These are phyloP conservation scores for Neofelis nebulosa DNA, from an alignment of 2,113 vertebrate genomes.

Conservation along the genomic window DNA sequence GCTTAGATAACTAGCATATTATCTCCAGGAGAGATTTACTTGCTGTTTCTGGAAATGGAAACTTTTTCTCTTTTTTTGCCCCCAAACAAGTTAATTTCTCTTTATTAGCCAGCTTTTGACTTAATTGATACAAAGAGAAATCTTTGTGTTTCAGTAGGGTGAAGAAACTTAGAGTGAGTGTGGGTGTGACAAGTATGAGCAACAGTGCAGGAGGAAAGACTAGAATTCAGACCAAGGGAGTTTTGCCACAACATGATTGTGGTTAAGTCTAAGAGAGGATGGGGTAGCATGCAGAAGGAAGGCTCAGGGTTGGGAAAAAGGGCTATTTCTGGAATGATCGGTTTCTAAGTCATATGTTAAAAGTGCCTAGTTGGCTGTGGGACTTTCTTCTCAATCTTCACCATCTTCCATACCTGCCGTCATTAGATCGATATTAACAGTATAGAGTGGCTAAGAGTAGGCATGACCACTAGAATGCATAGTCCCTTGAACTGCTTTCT, in stretches of 20 bases:
- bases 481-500: background rate
- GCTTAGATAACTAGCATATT: background rate
- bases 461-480: background rate
- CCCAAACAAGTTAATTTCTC: slow-evolving; percentile 24
- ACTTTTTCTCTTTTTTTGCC: background rate
- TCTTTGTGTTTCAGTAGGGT: background rate
- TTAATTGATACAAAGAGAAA: slow-evolving; percentile 32
- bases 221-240: background rate
- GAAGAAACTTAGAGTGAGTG: background rate
- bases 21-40: background rate
- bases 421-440: background rate
- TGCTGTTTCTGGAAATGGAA: background rate
- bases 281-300: background rate
- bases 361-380: background rate
- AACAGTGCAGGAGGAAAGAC: background rate
- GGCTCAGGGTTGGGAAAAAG: background rate
- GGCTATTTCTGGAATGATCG: background rate
- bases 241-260: background rate
- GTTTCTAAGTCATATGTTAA: slow-evolving; percentile 8
- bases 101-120: slow-evolving; percentile 42
- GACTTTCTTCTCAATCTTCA: background rate
- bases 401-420: background rate
- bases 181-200: background rate
- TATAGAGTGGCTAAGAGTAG: background rate
- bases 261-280: background rate